Conservation (phyloP, 2,113 vertebrate genomes). For the Pyrgilauda ruficollis region DNA sequence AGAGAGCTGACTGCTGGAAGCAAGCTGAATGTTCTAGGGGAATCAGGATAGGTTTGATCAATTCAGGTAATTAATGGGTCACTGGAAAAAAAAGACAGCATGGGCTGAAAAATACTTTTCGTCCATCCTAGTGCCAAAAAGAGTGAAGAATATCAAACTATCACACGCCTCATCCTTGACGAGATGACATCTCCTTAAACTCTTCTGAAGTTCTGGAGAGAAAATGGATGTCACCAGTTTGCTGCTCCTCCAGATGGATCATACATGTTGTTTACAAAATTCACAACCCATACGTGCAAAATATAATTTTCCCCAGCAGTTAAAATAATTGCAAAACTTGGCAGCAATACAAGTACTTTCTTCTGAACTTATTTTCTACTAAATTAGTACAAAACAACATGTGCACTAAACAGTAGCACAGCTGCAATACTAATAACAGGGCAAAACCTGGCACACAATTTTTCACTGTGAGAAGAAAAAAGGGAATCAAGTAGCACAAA, state of each 20-base stretch:
- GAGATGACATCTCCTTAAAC: background rate
- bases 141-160: background rate
- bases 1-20: background rate
- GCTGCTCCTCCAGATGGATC: background rate
- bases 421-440: background rate
- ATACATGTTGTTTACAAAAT: background rate
- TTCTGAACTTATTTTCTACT: background rate
- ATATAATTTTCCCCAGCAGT: background rate
- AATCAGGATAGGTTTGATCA: background rate
- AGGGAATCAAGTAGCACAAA: background rate
- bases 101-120: background rate
- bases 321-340: background rate
- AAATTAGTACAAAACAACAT: background rate
- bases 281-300: background rate
- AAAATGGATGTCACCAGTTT: background rate
- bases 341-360: background rate
- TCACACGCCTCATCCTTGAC: background rate
- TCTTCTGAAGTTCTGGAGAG: background rate
- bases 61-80: background rate
- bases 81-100: background rate
- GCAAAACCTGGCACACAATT: background rate
- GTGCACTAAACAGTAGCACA: background rate
- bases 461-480: background rate
- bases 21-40: background rate
- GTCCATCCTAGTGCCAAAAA: background rate